Percentiles rank a stretch among this genome's conserved stretches.
Conservation (phyloP, 2,888 invertebrate species). For the Gastracanthus pulcherrimus region DNA sequence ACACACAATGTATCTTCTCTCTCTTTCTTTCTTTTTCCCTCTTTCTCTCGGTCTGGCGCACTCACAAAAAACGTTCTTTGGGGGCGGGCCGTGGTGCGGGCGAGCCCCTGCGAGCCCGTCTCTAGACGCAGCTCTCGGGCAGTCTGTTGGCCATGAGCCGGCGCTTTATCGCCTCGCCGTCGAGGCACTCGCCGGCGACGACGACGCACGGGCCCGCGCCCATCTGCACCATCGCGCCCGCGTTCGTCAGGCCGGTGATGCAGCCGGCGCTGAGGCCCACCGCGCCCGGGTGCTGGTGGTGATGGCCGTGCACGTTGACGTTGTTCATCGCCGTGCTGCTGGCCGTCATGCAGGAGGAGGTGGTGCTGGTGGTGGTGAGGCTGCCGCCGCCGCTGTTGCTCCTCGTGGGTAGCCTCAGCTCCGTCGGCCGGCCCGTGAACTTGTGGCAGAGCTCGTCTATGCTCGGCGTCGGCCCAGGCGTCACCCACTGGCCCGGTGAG, state of each 20-base stretch:
- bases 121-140: conserved; percentile 92
- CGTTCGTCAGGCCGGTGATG: conserved; percentile 52
- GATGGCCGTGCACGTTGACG: not conserved
- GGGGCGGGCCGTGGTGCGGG: not conserved
- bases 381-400: conserved; percentile 36
- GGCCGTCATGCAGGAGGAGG: too few relatives aligned
- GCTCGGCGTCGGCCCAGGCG: conserved; percentile 77
- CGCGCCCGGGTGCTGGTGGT: conserved; percentile 48
- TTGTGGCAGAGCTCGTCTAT: conserved; percentile 76
- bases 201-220: conserved; percentile 72
- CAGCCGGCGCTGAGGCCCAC: conserved; percentile 59
- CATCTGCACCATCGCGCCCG: conserved; percentile 66
- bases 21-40: too few relatives aligned
- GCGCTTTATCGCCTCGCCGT: conserved; percentile 92
- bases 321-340: conserved; percentile 65
- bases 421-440: conserved; percentile 74
- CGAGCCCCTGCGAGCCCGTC: not conserved
- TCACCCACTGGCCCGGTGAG: conserved; percentile 78
- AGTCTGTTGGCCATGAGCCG: conserved; percentile 91
- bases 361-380: too few relatives aligned
- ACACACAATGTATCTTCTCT: too few relatives aligned
- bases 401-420: conserved; percentile 73
- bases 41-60: not conserved
- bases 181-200: conserved; percentile 80
- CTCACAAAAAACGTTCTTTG: not conserved